These are phyloP conservation scores for Hydrophis major DNA, from an alignment of 2,797 vertebrate genomes.

Conservation along the genomic window DNA sequence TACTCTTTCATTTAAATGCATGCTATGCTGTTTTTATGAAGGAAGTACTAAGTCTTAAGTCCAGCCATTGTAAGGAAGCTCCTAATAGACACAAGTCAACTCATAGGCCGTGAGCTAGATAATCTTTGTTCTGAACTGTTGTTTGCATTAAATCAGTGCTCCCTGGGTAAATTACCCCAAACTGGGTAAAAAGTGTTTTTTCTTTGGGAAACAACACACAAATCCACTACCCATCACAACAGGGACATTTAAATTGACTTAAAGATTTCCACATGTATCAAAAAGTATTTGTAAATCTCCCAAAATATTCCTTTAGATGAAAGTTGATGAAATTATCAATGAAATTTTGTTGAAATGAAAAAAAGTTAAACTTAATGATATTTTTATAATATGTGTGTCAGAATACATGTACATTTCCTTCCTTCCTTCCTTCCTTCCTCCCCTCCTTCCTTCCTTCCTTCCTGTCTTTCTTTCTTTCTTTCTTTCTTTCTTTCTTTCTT, in stretches of 20 bases:
- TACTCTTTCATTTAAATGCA: neutral
- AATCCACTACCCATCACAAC: neutral
- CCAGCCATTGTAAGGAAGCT: neutral
- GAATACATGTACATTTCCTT: neutral
- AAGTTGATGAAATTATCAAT: neutral
- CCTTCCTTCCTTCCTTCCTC: neutral
- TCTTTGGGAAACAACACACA: neutral
- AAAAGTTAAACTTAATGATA: neutral
- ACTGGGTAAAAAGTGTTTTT: neutral
- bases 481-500: no score
- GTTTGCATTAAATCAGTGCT: neutral
- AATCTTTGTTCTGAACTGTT: neutral
- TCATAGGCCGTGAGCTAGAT: neutral
- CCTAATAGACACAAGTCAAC: neutral
- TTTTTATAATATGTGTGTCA: neutral
- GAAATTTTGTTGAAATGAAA: neutral
- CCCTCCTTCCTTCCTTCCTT: no score
- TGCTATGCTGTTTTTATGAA: neutral
- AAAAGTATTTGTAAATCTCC: neutral
- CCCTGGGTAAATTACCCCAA: neutral
- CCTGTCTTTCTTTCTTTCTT: no score
- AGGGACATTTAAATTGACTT: neutral
- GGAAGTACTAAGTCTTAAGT: neutral
- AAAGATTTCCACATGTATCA: neutral
- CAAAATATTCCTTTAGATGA: neutral